These are phyloP conservation scores for cattle (Bos taurus) DNA, from an alignment of 2,113 vertebrate genomes.

Conservation along the genomic window ARS-UCD2.0 NC_037347.1:16485001-16485500, in stretches of 20 bases:
- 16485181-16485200: not conserved
- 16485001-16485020: not conserved
- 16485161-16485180: not conserved
- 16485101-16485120: not conserved
- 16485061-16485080: not conserved
- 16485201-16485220: not conserved
- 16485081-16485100: too few species aligned
- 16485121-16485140: not conserved
- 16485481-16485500: not conserved
- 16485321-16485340: not conserved
- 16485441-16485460: not conserved
- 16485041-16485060: not conserved
- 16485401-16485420: not conserved
- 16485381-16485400: not conserved
- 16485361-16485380: not conserved
- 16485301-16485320: not conserved
- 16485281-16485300: not conserved
- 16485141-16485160: not conserved
- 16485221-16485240: not conserved
- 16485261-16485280: not conserved
- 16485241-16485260: not conserved
- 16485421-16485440: not conserved
- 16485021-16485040: not conserved
- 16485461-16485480: not conserved
- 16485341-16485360: not conserved